Evolutionary conservation across 2,888 invertebrate species (phyloP).

Genomic region (Temnothorax unifasciatus): DNA sequence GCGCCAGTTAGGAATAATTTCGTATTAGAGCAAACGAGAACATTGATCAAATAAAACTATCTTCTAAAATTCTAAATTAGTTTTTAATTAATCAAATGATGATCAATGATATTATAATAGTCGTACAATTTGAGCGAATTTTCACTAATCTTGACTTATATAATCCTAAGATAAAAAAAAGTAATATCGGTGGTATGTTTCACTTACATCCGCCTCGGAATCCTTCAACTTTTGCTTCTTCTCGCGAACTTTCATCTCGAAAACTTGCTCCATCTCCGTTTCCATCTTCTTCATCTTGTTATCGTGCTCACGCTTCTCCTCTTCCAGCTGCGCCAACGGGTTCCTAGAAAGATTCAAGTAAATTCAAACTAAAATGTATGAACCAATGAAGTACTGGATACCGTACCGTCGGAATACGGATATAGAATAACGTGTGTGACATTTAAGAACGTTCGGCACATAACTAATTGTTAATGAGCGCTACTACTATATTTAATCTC

Average conservation of each 20-base stretch:
- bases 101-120: not conserved
- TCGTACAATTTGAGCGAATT: not conserved
- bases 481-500: not conserved
- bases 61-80: not conserved
- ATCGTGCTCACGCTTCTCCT: constrained; percentile 98
- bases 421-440: constrained; percentile 20
- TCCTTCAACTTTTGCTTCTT: constrained; percentile 98
- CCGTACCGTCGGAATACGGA: not conserved
- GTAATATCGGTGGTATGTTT: not conserved
- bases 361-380: constrained; percentile 14
- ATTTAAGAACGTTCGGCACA: not conserved
- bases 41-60: not conserved
- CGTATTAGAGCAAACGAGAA: not conserved
- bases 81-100: constrained; percentile 1
- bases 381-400: not conserved
- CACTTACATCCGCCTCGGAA: constrained; percentile 94
- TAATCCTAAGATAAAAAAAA: not conserved
- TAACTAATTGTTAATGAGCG: constrained; percentile 28
- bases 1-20: not conserved
- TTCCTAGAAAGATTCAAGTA: constrained; percentile 89
- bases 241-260: constrained; percentile 98
- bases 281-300: constrained; percentile 99
- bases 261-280: constrained; percentile 99
- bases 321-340: constrained; percentile 99
- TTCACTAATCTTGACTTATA: not conserved